Base-by-base conservation (phyloP, 2,113 vertebrate genomes). In the Ramphastos sulfuratus region DNA sequence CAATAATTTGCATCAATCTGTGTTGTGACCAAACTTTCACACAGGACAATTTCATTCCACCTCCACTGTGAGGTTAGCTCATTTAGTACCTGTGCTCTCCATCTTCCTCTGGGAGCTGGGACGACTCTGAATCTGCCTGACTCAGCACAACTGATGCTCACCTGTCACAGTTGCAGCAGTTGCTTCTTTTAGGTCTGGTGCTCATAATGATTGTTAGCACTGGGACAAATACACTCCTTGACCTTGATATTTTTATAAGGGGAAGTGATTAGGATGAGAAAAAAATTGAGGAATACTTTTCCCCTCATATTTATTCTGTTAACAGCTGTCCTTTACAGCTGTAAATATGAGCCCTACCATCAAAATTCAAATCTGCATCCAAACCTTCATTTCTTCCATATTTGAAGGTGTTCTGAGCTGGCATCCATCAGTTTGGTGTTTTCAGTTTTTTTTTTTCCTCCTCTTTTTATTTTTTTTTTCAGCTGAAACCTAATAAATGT, bases 11-110 rank as follows among this genome's bases (percentile, higher is more conserved):
- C 7, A 3, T 11, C 17, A 30, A 10, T 13, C 20, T 44, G n/a
- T 35, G 52, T 9, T 61, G 37, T 56, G 60, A 30, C 15, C 37
- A 54, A 3, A 10, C 16, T 54, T 52, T 73, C 39, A 39, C 50
- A 3, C 37, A 11, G 21, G 17, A 0, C 0, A 4, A 8, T 9
- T 20, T 10, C 4, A 4, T 11, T 21, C 7, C 0, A 1, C 31
- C 28, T 63, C 18, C n/a, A 44, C 55, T 8, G 21, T 15, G 66
- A 63, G 37, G 12, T 63, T 18, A 71, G 54, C 24, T 52, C 30
- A 7, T 54, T 63, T 56, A 59, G 37, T 13, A 20, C 7, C 5
- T 5, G 6, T 48, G 33, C 25, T 64, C 33, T 66, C 42, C 81
- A 24, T 30, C 19, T 35, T 19, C 67, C 64, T 0, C 0, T 14